Percentiles rank a stretch among this genome's conserved stretches.
phyloP scores from a whole-genome alignment of 2,113 vertebrate species.

The Etheostoma spectabile region DNA sequence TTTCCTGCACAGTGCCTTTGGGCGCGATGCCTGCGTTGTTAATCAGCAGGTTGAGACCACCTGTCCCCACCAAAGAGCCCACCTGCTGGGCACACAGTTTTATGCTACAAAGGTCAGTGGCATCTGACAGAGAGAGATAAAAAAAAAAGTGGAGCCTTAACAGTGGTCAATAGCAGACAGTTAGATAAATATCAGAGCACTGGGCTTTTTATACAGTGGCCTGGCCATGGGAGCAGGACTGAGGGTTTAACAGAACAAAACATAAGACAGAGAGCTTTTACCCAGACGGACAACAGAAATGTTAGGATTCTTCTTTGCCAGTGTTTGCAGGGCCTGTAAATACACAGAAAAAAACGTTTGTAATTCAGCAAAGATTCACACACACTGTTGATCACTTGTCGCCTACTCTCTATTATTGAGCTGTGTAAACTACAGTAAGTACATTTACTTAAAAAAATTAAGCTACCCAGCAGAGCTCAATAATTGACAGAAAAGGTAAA shows the following conservation, averaged over 20 bases:
- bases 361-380: background rate
- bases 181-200: conserved; percentile 41
- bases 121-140: conserved; percentile 60
- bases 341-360: conserved; percentile 4
- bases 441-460: background rate
- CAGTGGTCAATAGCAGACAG: conserved; percentile 17
- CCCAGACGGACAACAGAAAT: conserved; percentile 58
- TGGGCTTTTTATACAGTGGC: background rate
- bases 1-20: conserved; percentile 57
- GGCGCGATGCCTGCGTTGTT: conserved; percentile 81
- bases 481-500: background rate
- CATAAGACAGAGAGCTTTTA: conserved; percentile 17
- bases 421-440: background rate
- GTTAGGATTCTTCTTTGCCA: conserved; percentile 64
- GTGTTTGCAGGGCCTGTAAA: conserved; percentile 47
- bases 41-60: conserved; percentile 83
- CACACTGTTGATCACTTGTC: background rate
- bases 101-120: conserved; percentile 75
- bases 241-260: background rate
- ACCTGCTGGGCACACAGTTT: conserved; percentile 78
- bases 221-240: background rate
- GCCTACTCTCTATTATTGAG: background rate
- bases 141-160: conserved; percentile 25
- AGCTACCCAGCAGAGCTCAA: background rate
- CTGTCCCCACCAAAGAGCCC: conserved; percentile 70